Percentiles rank a stretch among this genome's conserved stretches.
These are phyloP conservation scores for Serranus cabrilla DNA, from an alignment of 2,797 vertebrate genomes.

Conservation along the genomic window DNA sequence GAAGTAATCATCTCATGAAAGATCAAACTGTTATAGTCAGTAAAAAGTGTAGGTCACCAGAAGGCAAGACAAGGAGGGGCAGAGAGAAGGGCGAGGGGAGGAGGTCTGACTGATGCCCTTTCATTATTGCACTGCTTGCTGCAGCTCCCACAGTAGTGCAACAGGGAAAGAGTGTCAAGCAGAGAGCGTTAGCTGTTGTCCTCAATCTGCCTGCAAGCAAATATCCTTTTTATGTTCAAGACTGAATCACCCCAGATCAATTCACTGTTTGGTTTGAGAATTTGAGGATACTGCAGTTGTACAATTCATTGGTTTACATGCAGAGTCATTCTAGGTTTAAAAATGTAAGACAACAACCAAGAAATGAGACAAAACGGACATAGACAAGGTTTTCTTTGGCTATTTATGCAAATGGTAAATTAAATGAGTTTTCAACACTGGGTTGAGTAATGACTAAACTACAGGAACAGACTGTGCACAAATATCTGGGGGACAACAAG, in stretches of 20 bases:
- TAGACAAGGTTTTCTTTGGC: background rate
- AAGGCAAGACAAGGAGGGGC: background rate
- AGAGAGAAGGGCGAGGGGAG: background rate
- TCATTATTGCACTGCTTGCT: slow-evolving; percentile 97
- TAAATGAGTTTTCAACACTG: background rate
- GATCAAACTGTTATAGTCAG: background rate
- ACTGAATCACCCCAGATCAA: background rate
- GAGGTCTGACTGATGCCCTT: slow-evolving; percentile 91
- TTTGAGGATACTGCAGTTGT: background rate
- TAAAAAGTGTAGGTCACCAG: background rate
- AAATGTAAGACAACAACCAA: background rate
- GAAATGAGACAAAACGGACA: background rate
- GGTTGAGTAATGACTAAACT: background rate
- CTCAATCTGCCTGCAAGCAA: background rate
- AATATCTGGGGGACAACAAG: background rate
- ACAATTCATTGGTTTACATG: background rate
- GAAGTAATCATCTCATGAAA: background rate
- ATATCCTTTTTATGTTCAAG: background rate
- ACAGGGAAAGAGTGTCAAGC: slow-evolving; percentile 95
- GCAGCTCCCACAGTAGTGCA: slow-evolving; percentile 94
- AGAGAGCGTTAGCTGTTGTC: slow-evolving; percentile 65
- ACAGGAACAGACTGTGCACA: background rate
- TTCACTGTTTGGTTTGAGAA: background rate
- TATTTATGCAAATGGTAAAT: background rate
- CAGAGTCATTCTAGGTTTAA: background rate